Base-by-base conservation (phyloP, 2,113 vertebrate genomes). In the Cygnus atratus region DNA sequence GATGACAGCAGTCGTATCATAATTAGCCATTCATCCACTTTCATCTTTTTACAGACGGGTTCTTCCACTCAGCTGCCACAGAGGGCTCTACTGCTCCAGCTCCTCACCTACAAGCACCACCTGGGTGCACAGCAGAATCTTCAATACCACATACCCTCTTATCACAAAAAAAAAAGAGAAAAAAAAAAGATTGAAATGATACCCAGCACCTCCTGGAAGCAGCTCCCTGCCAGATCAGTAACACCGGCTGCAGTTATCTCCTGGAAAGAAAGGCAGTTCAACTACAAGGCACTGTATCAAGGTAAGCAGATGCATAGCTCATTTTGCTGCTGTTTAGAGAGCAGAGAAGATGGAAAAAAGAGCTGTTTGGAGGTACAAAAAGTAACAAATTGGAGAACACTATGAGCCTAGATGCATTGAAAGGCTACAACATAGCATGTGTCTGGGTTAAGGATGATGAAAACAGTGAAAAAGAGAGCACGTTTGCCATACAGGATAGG, bases 21-120 rank as follows among this genome's bases (percentile, higher is more conserved):
- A 83, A 65, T 22, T 33, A 79, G 28, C 26, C 17, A 39, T 58
- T 87, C 54, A 84, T 9, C 8, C 1, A 4, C 10, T 81, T 85
- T 22, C 66, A 21, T 5, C 1, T 58, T 48, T 86, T 21, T 22
- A 61, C n/a, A 85, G 39, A 20, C 59, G 17, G 6, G 55, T 91
- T 66, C 57, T 58, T 13, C 37, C 12, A 75, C 31, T 46, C 46
- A 43, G 21, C 68, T 50, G 19, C n/a, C 37, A 29, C 3, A 52
- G 1, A 26, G 22, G 35, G 18, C 11, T 65, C 29, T 22, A 11
- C 7, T 31, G 5, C 29, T 44, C 52, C 29, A 79, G 19, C 16
- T 93, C 17, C 43, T 75, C 57, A 75, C 10, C 46, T 9, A 50
- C 5, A 3, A 83, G 0, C 0, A 1, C 11, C 28, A 33, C n/a